Conservation (phyloP, 1,140 invertebrate species). For the Bactericera cockerelli region DNA sequence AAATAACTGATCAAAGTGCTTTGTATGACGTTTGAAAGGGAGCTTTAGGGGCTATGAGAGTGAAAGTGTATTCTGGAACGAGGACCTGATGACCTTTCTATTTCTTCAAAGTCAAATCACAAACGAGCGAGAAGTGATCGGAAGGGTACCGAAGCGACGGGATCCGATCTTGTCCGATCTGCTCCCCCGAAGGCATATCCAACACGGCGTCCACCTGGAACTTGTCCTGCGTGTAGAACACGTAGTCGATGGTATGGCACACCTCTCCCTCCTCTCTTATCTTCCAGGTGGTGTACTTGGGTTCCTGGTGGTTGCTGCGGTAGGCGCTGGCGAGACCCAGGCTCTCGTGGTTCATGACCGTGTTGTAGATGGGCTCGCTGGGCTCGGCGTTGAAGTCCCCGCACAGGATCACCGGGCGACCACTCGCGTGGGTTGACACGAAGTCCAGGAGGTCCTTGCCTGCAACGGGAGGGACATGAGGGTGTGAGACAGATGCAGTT, state of each 20-base stretch:
- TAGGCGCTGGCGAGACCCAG: slow-evolving; percentile 33
- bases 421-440: slow-evolving; percentile 34
- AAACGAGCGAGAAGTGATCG: slow-evolving; percentile 62
- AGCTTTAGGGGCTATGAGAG: too few relatives aligned
- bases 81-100: neutral
- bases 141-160: slow-evolving; percentile 56
- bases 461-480: neutral
- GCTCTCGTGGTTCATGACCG: slow-evolving; percentile 33
- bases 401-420: slow-evolving; percentile 44
- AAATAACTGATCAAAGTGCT: too few relatives aligned
- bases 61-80: too few relatives aligned
- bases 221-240: slow-evolving; percentile 45
- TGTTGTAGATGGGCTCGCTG: slow-evolving; percentile 49
- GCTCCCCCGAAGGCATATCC: slow-evolving; percentile 44
- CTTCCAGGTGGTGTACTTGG: slow-evolving; percentile 65
- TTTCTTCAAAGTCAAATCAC: slow-evolving; percentile 37
- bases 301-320: slow-evolving; percentile 33
- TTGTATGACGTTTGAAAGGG: too few relatives aligned
- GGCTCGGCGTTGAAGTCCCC: slow-evolving; percentile 71
- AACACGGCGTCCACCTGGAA: slow-evolving; percentile 43
- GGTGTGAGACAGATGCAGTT: too few relatives aligned
- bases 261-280: slow-evolving; percentile 51
- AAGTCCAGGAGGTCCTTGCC: slow-evolving; percentile 46
- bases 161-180: slow-evolving; percentile 48
- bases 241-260: slow-evolving; percentile 63